Percentiles rank a stretch among this genome's conserved stretches.
Conservation (phyloP, 2,113 vertebrate species). For the Podilymbus podiceps region DNA sequence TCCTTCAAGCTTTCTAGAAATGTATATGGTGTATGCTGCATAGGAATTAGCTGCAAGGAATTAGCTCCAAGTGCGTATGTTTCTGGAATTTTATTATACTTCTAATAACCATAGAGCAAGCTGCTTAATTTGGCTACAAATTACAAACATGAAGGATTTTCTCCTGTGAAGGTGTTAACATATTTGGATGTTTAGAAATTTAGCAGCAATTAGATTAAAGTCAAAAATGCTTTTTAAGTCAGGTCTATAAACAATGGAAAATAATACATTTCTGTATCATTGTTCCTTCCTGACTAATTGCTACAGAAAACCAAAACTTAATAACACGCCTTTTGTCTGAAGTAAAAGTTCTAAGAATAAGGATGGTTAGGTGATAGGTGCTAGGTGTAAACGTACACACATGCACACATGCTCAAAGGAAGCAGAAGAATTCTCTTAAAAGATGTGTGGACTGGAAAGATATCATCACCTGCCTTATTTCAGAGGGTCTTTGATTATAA, state of each 20-base stretch:
- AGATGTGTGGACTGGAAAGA: not conserved
- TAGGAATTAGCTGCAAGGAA: slow-evolving; percentile 32
- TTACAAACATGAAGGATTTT: not conserved
- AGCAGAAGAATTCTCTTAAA: not conserved
- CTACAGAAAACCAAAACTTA: not conserved
- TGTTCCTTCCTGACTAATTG: not conserved
- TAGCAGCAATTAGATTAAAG: not conserved
- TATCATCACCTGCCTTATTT: not conserved
- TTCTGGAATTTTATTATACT: slow-evolving; percentile 38
- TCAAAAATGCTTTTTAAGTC: not conserved
- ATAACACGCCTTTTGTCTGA: not conserved
- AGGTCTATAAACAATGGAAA: not conserved
- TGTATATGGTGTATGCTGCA: slow-evolving; percentile 10
- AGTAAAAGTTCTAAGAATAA: not conserved
- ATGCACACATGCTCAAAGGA: accelerated
- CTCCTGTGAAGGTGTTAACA: not conserved
- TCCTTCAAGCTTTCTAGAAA: slow-evolving; percentile 51
- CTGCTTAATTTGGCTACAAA: slow-evolving; percentile 26
- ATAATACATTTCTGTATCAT: not conserved
- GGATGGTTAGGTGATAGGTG: not conserved
- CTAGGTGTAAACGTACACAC: not conserved
- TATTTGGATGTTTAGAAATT: not conserved
- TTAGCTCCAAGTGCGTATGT: slow-evolving; percentile 33
- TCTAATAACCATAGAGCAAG: not conserved
- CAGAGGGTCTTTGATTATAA: not conserved